These are phyloP conservation scores for Chloropsis hardwickii DNA, from an alignment of 2,113 vertebrate genomes.

Conservation along the genomic window DNA sequence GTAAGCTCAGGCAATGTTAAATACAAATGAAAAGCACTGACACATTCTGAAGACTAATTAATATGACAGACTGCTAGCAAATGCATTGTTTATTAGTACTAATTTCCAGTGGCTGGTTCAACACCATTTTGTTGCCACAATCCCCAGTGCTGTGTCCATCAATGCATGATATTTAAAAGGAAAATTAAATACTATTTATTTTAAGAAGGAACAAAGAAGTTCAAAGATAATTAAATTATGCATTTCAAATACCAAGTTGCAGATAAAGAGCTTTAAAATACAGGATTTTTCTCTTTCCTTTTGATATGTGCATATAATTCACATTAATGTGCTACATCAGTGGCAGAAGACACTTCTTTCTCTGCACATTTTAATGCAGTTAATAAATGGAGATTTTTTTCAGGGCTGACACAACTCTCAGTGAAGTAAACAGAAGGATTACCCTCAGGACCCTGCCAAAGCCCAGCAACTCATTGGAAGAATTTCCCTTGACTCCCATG, in stretches of 20 bases:
- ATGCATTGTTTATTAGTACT: conserved; percentile 57
- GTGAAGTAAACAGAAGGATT: conserved; percentile 15
- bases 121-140: conserved; percentile 38
- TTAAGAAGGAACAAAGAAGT: conserved; percentile 29
- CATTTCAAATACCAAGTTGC: conserved; percentile 48
- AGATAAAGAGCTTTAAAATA: conserved; percentile 13
- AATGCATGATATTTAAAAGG: conserved; percentile 9
- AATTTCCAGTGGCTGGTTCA: conserved; percentile 60
- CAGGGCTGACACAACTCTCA: not conserved
- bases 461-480: not conserved
- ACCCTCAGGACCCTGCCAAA: conserved; percentile 11
- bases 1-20: conserved; percentile 33
- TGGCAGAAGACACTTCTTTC: not conserved
- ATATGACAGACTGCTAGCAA: conserved; percentile 48
- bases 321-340: not conserved
- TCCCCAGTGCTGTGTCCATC: not conserved
- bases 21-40: conserved; percentile 50
- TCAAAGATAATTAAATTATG: conserved; percentile 48
- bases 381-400: conserved; percentile 2
- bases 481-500: not conserved
- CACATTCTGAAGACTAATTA: conserved; percentile 49
- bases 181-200: conserved; percentile 33
- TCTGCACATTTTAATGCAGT: not conserved
- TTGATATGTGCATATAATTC: not conserved
- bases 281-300: not conserved